Evolutionary conservation across 2,888 invertebrate species (phyloP), one percentile per base, ranked within the genome.

Genomic region (Drepana falcataria): DNA sequence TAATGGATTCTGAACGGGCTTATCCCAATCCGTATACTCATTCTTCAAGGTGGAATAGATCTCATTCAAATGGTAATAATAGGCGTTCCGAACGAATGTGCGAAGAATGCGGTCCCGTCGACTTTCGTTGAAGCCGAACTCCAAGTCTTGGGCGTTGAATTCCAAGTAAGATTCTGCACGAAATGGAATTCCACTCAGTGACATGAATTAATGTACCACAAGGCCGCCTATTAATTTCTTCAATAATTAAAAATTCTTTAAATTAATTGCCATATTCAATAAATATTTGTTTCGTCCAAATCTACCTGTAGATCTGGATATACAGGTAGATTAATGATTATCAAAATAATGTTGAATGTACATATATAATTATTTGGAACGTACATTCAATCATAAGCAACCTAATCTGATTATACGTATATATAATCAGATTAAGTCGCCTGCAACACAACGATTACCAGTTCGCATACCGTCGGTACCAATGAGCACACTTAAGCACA

Each of bases 21-120:
- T 94, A 84, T 96, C 97, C 98, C 98, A 98, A 85, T 98, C 98
- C 58, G 98, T 98, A 87, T 99, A 99, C 85, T 98, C 98, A 83
- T 98, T 98, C 85, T 95, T 92, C 69, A 98, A 92, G 54, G 98
- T 97, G 53, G 98, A 97, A 85, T 97, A 96, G 77, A 97, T 97
- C 91, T 98, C 98, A 87, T 97, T 97, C 69, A 98, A 93, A 87
- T 99, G 98, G 89, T 96, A 99, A 79, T 96, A 95, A 88, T 96
- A 99, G 56, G 98, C 95, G 91, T 99, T 99, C 64, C 98, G 94
- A 61, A 98, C 98, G 85, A 96, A 96, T 52, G 97, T 98, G 88
- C 98, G 93, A 69, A 97, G 92, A 77, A 97, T 96, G 59, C 96
- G 93, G 86, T 97, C 97, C 60, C 96, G 92, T 58, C 96, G 92